Conservation (phyloP, 2,113 vertebrate genomes). For the Ammodytes marinus region DNA sequence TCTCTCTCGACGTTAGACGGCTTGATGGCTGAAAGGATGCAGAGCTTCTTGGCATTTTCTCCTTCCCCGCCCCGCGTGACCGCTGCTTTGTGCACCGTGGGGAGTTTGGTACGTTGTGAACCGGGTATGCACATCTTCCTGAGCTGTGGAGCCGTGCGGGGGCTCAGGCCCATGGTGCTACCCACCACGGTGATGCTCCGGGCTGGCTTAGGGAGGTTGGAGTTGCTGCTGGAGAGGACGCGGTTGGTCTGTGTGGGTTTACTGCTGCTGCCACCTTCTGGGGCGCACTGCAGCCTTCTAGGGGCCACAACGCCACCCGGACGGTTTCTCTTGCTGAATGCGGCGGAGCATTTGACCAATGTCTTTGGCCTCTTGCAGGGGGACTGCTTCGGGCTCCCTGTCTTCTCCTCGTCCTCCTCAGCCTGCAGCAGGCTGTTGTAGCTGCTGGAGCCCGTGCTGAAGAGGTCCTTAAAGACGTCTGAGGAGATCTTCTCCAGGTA, state of each 20-base stretch:
- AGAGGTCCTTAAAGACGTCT: slow-evolving; percentile 88
- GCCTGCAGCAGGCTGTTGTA: slow-evolving; percentile 89
- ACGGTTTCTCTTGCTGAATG: slow-evolving; percentile 35
- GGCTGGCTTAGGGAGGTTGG: slow-evolving; percentile 69
- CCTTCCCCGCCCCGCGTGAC: slow-evolving; percentile 76
- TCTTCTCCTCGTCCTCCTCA: slow-evolving; percentile 84
- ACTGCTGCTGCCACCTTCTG: slow-evolving; percentile 60
- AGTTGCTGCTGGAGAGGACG: slow-evolving; percentile 55
- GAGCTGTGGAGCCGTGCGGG: slow-evolving; percentile 69
- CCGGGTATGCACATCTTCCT: slow-evolving; percentile 59
- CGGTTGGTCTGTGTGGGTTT: slow-evolving; percentile 66
- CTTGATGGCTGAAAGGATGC: slow-evolving; percentile 93
- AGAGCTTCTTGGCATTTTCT: slow-evolving; percentile 86
- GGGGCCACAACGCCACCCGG: slow-evolving; percentile 21
- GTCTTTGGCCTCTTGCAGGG: slow-evolving; percentile 76
- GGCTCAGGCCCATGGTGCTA: slow-evolving; percentile 67
- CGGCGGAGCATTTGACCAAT: slow-evolving; percentile 38
- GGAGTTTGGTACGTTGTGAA: slow-evolving; percentile 76
- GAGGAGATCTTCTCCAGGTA: slow-evolving; percentile 81
- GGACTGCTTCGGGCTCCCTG: slow-evolving; percentile 49
- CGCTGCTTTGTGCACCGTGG: slow-evolving; percentile 75
- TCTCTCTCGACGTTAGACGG: slow-evolving; percentile 93
- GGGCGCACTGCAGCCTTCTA: slow-evolving; percentile 26
- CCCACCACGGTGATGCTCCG: slow-evolving; percentile 79
- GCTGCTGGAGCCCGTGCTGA: slow-evolving; percentile 89